Conservation (phyloP, 2,797 vertebrate genomes). For the Pangasius mekongensis region DNA sequence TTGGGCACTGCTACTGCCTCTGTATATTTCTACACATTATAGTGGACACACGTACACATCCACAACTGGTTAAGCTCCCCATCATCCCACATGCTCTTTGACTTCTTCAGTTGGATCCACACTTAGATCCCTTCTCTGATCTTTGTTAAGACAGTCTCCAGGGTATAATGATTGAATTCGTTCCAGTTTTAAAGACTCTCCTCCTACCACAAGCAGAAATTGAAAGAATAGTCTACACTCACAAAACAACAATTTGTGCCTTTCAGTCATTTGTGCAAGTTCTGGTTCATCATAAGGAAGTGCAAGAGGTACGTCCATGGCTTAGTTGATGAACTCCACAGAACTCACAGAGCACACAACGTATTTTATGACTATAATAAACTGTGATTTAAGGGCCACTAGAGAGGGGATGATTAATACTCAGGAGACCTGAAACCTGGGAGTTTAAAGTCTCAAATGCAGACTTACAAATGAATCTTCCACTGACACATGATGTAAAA, state of each 20-base stretch:
- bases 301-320: neutral
- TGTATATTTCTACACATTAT: neutral
- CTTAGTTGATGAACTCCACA: neutral
- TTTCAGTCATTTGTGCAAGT: conserved; percentile 1
- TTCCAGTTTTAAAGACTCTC: neutral
- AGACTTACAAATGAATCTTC: conserved; percentile 29
- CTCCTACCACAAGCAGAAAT: neutral
- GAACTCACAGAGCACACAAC: neutral
- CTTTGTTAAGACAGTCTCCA: conserved; percentile 2
- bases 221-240: neutral
- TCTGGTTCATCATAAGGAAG: neutral
- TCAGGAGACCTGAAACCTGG: conserved; percentile 30
- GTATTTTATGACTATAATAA: conserved; percentile 17
- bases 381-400: conserved; percentile 34
- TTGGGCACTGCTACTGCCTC: neutral
- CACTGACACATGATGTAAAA: neutral
- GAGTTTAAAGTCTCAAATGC: conserved; percentile 5
- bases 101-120: neutral
- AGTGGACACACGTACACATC: neutral
- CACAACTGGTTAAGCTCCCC: neutral
- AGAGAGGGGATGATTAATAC: neutral
- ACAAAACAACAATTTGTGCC: neutral
- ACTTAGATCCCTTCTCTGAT: conserved; percentile 7
- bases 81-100: neutral
- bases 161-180: neutral